Conservation (phyloP, 2,888 invertebrate genomes). For the Meloe dianella region DNA sequence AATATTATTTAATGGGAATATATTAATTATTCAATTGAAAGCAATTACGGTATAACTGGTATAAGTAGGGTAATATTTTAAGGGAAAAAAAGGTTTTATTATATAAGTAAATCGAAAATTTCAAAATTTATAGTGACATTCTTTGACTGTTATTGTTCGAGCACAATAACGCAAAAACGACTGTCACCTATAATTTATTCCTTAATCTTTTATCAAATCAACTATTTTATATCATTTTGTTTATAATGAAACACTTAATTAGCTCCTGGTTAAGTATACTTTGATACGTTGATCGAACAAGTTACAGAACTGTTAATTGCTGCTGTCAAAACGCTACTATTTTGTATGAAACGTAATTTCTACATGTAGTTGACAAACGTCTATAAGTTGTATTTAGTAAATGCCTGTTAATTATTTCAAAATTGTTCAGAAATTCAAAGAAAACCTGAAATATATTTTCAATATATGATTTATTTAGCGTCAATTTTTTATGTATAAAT, state of each 20-base stretch:
- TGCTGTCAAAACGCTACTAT: too few species aligned
- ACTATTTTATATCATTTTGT: background rate
- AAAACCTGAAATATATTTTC: too few species aligned
- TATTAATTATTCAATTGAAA: slow-evolving; percentile 8
- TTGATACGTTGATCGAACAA: background rate
- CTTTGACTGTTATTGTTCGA: background rate
- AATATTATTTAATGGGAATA: slow-evolving; percentile 16
- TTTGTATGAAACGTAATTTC: too few species aligned
- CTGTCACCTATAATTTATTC: background rate
- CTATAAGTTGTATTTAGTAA: too few species aligned
- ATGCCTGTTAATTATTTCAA: too few species aligned
- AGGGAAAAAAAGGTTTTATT: too few species aligned
- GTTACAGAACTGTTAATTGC: background rate
- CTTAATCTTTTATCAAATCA: background rate
- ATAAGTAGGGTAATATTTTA: too few species aligned
- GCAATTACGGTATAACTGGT: background rate
- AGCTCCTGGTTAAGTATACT: background rate
- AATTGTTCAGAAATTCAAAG: too few species aligned
- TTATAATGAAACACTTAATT: background rate
- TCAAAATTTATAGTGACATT: background rate
- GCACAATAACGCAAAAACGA: background rate
- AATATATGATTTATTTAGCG: too few species aligned
- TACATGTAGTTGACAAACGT: too few species aligned
- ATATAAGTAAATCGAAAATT: too few species aligned
- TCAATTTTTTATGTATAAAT: too few species aligned